phyloP scores from a whole-genome alignment of 1,140 invertebrate species.

The Penaeus japonicus region DNA sequence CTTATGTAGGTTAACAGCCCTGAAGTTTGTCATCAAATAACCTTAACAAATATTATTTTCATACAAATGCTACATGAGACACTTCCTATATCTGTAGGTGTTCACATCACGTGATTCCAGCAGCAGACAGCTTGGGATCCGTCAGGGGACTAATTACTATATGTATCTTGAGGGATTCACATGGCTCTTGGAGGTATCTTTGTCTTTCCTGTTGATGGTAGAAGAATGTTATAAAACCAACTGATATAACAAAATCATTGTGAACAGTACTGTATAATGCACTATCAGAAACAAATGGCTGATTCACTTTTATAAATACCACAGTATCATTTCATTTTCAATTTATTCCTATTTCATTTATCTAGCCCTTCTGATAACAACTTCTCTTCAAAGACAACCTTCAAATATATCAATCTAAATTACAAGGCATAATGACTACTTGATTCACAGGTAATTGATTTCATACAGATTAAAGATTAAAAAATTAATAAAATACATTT shows the following conservation, averaged over 20 bases:
- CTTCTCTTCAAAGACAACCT: no score
- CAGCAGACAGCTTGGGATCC: constrained; percentile 46
- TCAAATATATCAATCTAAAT: no score
- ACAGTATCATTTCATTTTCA: neutral
- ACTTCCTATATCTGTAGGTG: neutral
- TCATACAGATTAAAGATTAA: no score
- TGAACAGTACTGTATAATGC: neutral
- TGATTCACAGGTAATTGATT: no score
- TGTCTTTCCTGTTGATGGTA: constrained; percentile 40
- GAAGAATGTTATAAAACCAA: neutral
- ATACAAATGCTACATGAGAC: neutral
- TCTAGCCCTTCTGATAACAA: neutral
- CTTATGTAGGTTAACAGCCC: no score
- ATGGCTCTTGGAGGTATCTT: constrained; percentile 54
- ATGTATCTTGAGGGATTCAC: constrained; percentile 57
- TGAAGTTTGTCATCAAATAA: no score
- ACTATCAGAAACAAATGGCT: no score
- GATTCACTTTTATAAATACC: neutral
- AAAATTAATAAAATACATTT: no score
- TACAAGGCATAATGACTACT: no score
- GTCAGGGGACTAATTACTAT: constrained; percentile 58
- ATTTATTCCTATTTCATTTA: neutral
- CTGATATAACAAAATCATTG: no score
- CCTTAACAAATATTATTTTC: neutral
- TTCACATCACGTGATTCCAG: constrained; percentile 51